Base-by-base conservation (phyloP, 2,113 vertebrate species). In the Oreochromis aureus region DNA sequence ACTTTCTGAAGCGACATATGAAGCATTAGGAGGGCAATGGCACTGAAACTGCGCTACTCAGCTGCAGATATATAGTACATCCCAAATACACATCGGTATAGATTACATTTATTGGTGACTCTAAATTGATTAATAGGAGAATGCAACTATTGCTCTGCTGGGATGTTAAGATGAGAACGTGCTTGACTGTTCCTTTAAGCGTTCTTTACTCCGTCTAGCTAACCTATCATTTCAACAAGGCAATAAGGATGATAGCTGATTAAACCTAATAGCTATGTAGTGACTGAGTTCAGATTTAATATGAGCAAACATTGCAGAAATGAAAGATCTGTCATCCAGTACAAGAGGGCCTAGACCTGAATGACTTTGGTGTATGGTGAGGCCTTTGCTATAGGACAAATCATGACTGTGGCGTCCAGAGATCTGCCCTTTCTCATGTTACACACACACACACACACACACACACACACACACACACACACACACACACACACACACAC, bases 371-470 rank as follows among this genome's bases (percentile, higher is more conserved):
- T 54, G 54, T 41, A 81, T 9, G 59, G 27, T 63, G 71, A 85
- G 55, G 63, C 91, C 79, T 94, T 91, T 78, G 81, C 88, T 69
- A 53, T 58, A 69, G 86, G 66, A 86, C 58, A 7, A 84, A 87
- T 51, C 69, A 79, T 84, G 84, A 69, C 61, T 8, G 84, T 82
- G 59, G 73, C 6, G 36, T 86, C 81, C 80, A 24, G 91, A 54
- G 89, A 93, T 30, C 86, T 91, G 89, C 54, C 90, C 90, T 95
- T 92, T 95, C 94, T 95, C 92, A 58, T 32, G 30, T 95, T 92
- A 91, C 95, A 82, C 55, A 84, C 87, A 84, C 80, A 82, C 81
- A 81, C 82, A 80, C 56, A 84, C 87, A 83, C 80, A 83, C 81
- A 81, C 82, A 71, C 30, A 44, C 39, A 54, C 39, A 73, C 78